These are phyloP conservation scores for Melanotaenia maccullochi DNA, from an alignment of 2,797 vertebrate species.

Conservation along the genomic window DNA sequence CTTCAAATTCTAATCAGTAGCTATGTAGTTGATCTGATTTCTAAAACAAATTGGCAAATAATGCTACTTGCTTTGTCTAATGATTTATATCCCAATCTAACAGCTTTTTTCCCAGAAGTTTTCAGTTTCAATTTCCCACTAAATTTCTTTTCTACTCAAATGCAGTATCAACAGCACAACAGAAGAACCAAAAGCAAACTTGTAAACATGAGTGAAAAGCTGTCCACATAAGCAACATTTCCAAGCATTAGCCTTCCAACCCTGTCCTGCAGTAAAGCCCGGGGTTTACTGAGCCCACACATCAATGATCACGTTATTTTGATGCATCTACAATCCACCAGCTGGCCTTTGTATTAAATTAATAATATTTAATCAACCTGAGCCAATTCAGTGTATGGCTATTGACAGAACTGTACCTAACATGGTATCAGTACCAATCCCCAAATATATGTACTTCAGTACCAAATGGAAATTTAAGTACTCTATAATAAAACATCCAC, in stretches of 20 bases:
- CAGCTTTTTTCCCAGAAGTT: background rate
- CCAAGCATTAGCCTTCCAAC: background rate
- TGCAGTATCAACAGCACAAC: background rate
- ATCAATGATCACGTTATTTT: too few relatives aligned
- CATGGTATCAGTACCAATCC: too few relatives aligned
- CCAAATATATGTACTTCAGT: too few relatives aligned
- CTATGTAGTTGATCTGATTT: too few relatives aligned
- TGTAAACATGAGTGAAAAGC: background rate
- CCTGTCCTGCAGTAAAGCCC: background rate
- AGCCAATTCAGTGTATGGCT: background rate
- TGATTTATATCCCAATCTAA: background rate
- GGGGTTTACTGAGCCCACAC: background rate
- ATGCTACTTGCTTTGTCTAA: background rate
- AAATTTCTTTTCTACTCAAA: background rate
- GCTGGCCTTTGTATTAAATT: background rate
- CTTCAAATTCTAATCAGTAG: too few relatives aligned
- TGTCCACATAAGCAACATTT: background rate
- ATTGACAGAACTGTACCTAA: background rate
- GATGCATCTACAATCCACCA: background rate
- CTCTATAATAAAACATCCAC: background rate
- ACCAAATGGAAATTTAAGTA: background rate
- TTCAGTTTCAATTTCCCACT: background rate
- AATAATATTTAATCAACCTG: background rate
- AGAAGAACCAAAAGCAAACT: background rate
- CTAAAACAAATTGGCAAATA: too few relatives aligned